Conservation (phyloP, 2,888 invertebrate species). For the Pyrrhia umbra region DNA sequence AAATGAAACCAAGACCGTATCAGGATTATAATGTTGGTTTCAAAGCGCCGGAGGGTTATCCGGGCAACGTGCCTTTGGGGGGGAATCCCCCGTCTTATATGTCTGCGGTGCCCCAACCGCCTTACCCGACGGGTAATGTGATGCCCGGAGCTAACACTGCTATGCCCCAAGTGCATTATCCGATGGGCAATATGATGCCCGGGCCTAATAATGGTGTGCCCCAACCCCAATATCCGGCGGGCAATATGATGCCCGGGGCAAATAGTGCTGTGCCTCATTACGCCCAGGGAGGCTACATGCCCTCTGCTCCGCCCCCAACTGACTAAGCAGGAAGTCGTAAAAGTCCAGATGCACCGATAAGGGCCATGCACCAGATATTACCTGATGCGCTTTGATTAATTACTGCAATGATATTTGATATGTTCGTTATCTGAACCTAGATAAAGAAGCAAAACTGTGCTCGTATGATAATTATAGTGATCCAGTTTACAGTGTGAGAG, state of each 20-base stretch:
- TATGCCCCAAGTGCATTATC: conserved; percentile 22
- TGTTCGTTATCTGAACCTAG: background rate
- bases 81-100: background rate
- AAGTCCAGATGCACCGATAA: background rate
- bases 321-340: conserved; percentile 3
- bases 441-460: too few species aligned
- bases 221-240: background rate
- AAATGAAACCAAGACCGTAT: conserved; percentile 27
- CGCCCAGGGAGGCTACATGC: conserved; percentile 14
- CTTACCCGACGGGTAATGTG: conserved; percentile 3
- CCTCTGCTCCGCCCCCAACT: conserved; percentile 46
- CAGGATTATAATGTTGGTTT: conserved; percentile 43
- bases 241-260: conserved; percentile 13
- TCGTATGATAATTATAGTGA: background rate
- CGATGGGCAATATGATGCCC: conserved; percentile 14
- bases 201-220: conserved; percentile 2
- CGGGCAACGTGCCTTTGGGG: background rate
- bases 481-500: background rate
- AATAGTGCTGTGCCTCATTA: conserved; percentile 13
- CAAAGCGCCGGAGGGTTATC: conserved; percentile 11
- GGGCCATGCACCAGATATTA: background rate
- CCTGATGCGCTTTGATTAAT: background rate
- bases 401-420: background rate
- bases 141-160: too few species aligned
- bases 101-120: background rate